Evolutionary conservation across 30 jellyfish, hydroid and myxozoan species (phyloP).

Genomic region (Pseudorhiza aurosa): DNA sequence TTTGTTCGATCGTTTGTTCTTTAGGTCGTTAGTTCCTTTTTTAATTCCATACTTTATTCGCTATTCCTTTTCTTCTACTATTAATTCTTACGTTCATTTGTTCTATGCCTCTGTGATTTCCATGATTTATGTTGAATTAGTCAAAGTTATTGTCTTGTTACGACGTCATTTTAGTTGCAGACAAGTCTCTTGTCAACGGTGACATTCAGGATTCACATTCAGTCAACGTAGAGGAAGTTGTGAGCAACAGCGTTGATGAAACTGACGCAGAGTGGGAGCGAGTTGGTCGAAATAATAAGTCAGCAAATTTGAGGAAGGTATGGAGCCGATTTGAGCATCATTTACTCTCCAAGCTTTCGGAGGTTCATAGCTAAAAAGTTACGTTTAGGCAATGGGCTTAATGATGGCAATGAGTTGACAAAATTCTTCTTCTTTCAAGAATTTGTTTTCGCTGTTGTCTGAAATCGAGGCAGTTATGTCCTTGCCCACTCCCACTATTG

Average conservation of each 20-base stretch:
- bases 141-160: no score
- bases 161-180: no score
- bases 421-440: no score
- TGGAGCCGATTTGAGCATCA: neutral
- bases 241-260: slow-evolving; percentile 21
- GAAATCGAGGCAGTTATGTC: no score
- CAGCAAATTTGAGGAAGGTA: slow-evolving; percentile 82
- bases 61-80: neutral
- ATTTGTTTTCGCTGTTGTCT: no score
- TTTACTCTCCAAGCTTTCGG: no score
- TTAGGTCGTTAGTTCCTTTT: neutral
- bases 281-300: slow-evolving; percentile 94
- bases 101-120: neutral
- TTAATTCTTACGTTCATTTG: neutral
- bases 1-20: neutral
- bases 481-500: no score
- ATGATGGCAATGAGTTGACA: no score
- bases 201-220: slow-evolving; percentile 14
- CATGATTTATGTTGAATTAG: neutral
- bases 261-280: slow-evolving; percentile 90
- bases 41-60: neutral
- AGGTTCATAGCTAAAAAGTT: no score
- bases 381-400: no score
- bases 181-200: slow-evolving; percentile 39
- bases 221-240: slow-evolving; percentile 22